Percentiles rank a stretch among this genome's conserved stretches.
These are phyloP conservation scores for Pristionchus maxplancki DNA, from an alignment of 2,888 invertebrate genomes.

Conservation along the genomic window DNA sequence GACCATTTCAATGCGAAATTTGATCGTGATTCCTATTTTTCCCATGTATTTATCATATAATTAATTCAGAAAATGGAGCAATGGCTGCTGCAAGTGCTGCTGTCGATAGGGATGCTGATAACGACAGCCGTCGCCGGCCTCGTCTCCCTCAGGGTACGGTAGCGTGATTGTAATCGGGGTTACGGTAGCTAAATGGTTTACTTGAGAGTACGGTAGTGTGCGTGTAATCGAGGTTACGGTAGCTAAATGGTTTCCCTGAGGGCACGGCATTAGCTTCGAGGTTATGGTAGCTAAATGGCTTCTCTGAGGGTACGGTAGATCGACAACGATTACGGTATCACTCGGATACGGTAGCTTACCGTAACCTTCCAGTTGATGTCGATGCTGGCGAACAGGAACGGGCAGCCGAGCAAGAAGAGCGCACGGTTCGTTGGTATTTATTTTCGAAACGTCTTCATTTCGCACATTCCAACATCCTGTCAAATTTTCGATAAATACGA, in stretches of 20 bases:
- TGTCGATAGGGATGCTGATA: conserved; percentile 69
- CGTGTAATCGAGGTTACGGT: too few relatives aligned
- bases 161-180: not conserved
- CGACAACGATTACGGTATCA: not conserved
- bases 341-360: not conserved
- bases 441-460: too few relatives aligned
- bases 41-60: not conserved
- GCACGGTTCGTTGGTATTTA: conserved; percentile 40
- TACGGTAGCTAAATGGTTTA: not conserved
- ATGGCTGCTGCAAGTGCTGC: conserved; percentile 60
- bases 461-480: too few relatives aligned
- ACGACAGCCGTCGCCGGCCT: conserved; percentile 70
- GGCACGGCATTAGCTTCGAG: too few relatives aligned
- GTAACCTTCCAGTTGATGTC: conserved; percentile 11
- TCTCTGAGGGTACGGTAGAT: conserved; percentile 60
- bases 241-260: too few relatives aligned
- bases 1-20: not conserved
- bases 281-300: too few relatives aligned
- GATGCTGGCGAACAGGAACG: conserved; percentile 50
- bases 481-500: too few relatives aligned
- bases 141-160: conserved; percentile 65
- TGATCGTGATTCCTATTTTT: not conserved
- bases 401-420: conserved; percentile 47
- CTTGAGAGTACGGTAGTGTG: too few relatives aligned
- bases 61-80: conserved; percentile 47